Percentiles rank a stretch among this genome's conserved stretches.
Conservation (phyloP, 2,888 invertebrate species). For the Drosophila mercatorum region DNA sequence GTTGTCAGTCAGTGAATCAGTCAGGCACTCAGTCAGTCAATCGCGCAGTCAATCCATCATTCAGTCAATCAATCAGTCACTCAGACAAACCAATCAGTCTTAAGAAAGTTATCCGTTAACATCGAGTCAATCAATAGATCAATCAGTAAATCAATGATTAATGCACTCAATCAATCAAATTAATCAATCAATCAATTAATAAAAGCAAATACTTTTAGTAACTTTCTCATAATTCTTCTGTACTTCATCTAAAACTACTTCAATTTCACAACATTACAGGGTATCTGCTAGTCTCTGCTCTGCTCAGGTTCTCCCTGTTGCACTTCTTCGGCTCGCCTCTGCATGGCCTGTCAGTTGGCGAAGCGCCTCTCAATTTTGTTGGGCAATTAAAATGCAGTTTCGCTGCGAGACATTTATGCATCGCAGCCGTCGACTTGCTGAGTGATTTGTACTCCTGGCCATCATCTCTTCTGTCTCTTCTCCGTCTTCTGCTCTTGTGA, state of each 20-base stretch:
- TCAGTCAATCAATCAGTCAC: not conserved
- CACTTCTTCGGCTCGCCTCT: conserved; percentile 52
- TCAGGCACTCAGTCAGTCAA: no score
- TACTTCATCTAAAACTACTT: not conserved
- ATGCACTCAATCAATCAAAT: not conserved
- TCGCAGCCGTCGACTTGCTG: conserved; percentile 56
- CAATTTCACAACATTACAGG: not conserved
- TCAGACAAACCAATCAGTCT: not conserved
- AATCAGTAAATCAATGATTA: not conserved
- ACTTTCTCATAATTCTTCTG: not conserved
- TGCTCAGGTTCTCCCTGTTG: conserved; percentile 18
- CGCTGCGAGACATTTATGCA: conserved; percentile 71
- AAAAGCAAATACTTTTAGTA: not conserved
- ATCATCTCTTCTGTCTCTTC: not conserved
- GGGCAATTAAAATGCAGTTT: conserved; percentile 78
- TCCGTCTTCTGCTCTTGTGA: not conserved
- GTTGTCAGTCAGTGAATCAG: not conserved
- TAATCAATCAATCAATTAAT: not conserved
- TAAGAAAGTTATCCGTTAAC: not conserved
- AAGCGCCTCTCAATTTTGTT: conserved; percentile 50
- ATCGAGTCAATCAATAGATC: no score
- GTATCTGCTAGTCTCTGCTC: conserved; percentile 6
- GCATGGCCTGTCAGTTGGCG: conserved; percentile 53
- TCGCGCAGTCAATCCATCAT: not conserved
- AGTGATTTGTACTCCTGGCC: conserved; percentile 65